Conservation (phyloP, 2,888 invertebrate genomes). For the Unio pictorum region DNA sequence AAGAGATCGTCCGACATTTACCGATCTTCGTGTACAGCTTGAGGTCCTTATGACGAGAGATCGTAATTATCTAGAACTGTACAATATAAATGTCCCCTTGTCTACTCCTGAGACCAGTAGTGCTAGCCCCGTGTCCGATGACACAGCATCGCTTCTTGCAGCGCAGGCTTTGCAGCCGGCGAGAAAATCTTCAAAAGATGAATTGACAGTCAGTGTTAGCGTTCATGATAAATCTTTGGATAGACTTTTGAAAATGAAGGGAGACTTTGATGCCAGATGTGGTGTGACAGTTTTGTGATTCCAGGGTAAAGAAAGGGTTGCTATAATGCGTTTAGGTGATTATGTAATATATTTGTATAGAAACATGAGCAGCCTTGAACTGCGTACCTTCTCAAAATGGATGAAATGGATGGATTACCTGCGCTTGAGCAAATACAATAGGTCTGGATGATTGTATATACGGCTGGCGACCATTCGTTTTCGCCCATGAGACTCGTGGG, state of each 20-base stretch:
- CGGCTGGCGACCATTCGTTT: no score
- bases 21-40: conserved; percentile 58
- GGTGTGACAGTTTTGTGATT: conserved; percentile 35
- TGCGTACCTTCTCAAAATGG: no score
- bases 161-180: conserved; percentile 34
- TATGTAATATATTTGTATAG: no score
- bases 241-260: conserved; percentile 42
- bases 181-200: conserved; percentile 36
- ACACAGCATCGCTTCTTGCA: conserved; percentile 37
- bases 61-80: conserved; percentile 66
- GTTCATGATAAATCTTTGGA: conserved; percentile 57
- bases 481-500: no score
- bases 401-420: no score
- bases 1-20: conserved; percentile 62
- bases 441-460: no score
- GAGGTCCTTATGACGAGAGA: conserved; percentile 62
- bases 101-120: conserved; percentile 60
- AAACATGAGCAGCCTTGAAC: no score
- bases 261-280: conserved; percentile 35
- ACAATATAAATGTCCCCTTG: conserved; percentile 64
- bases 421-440: no score
- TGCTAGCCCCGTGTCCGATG: conserved; percentile 42
- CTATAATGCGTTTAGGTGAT: no score
- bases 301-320: no score
- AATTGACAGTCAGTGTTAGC: conserved; percentile 48